Evolutionary conservation across 2,113 vertebrate genomes (phyloP), one percentile per base, ranked within the genome.

Genomic region (Plestiodon gilberti): DNA sequence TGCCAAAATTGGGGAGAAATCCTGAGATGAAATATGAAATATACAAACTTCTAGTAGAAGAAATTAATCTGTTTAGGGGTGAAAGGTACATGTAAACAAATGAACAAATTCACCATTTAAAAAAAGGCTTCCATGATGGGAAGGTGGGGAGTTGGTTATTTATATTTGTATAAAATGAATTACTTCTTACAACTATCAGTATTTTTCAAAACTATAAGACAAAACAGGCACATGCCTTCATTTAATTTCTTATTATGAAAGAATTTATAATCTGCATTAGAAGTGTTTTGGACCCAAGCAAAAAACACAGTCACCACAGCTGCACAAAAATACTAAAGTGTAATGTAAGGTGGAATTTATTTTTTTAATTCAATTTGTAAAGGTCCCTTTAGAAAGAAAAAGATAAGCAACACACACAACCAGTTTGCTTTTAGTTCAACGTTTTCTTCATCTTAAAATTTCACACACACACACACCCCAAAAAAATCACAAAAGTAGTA

Each of bases 401-500:
- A 90, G 85, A 82, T 91, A 93, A 73, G 92, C 90, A 78, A 92
- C 79, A 91, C 87, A 75, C 88, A 92, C 93, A 94, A 89, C 92
- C 0, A 62, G 83, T 65, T 78, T 89, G 87, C 64, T 81, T 91
- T 86, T 93, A 81, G 71, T 89, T 87, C 87, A 92, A 92, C 86
- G 17, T 93, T 87, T 88, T 95, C 90, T 92, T 89, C 88, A 91
- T 91, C 89, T 85, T 91, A 91, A 93, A 93, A 94, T 93, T 94
- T 95, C 80, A n/a, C n/a, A n/a, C n/a, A n/a, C n/a, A n/a, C n/a
- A n/a, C n/a, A n/a, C n/a, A 71, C 30, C 65, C 11, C 52, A 92
- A n/a, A 81, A 91, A 82, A 91, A 94, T 93, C 94, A 96, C 89
- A 89, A 94, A 94, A 96, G 91, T 93, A 95, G 93, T 93, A 96